A percentile compares a stretch with the other conserved stretches of the same genome.
Evolutionary conservation across 1,140 invertebrate genomes (phyloP).

Genomic region (Drosophila truncata): DNA sequence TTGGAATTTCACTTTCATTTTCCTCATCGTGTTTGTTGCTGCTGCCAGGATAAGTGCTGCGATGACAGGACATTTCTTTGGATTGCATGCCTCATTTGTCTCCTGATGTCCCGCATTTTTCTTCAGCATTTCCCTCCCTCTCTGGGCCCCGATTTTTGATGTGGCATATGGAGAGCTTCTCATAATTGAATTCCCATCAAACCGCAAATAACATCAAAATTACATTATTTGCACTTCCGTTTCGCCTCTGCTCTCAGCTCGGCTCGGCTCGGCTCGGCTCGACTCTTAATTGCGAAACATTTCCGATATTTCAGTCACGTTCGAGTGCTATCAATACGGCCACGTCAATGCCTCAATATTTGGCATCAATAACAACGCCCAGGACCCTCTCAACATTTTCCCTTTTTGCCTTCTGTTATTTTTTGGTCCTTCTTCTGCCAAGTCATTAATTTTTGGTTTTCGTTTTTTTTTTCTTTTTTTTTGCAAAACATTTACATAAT

Average conservation of each 20-base stretch:
- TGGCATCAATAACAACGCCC: conserved; percentile 20
- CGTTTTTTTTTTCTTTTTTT: conserved; percentile 24
- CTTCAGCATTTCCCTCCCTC: too few species aligned
- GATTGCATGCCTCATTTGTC: conserved; percentile 47
- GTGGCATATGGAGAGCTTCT: conserved; percentile 42
- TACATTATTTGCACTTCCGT: conserved; percentile 58
- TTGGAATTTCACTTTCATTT: conserved; percentile 36
- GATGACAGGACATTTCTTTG: conserved; percentile 52
- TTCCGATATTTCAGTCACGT: conserved; percentile 79
- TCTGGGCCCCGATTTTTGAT: background rate
- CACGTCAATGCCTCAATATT: conserved; percentile 57
- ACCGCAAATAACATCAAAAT: conserved; percentile 70
- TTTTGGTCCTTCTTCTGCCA: conserved; percentile 32
- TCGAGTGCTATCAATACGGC: conserved; percentile 70
- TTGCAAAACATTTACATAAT: conserved; percentile 33
- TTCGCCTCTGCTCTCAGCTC: background rate
- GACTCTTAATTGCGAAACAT: conserved; percentile 52
- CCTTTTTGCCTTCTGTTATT: conserved; percentile 4
- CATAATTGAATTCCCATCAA: conserved; percentile 63
- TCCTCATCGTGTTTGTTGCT: background rate
- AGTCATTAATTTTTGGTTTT: conserved; percentile 75
- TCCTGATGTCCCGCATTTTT: conserved; percentile 17
- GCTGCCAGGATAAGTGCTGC: conserved; percentile 37
- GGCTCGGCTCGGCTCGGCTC: too few species aligned
- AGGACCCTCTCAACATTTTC: conserved; percentile 30